Evolutionary conservation across 2,797 vertebrate species (phyloP).

Genomic region (Tangara arthus): DNA sequence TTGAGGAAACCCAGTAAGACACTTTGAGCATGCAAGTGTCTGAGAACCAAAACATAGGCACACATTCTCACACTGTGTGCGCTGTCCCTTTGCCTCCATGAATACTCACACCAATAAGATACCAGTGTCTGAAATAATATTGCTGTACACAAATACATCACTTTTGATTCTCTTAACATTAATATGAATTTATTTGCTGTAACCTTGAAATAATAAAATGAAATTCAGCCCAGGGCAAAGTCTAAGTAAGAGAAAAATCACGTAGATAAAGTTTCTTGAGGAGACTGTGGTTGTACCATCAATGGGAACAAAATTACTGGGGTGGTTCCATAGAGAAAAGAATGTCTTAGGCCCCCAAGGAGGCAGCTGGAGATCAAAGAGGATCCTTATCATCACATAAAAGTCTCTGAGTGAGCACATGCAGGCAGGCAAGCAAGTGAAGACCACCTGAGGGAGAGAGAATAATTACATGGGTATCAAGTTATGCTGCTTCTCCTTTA

Average conservation of each 20-base stretch:
- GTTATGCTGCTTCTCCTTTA: neutral
- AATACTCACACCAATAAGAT: neutral
- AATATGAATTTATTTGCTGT: neutral
- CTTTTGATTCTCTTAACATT: neutral
- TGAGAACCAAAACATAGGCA: neutral
- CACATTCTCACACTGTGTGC: fast-evolving
- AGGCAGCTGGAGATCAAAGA: constrained; percentile 29
- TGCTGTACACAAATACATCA: neutral
- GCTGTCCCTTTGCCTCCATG: neutral
- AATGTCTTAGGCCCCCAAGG: neutral
- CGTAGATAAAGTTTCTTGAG: neutral
- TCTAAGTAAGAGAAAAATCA: neutral
- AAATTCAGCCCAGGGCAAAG: neutral
- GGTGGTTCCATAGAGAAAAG: neutral
- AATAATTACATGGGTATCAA: constrained; percentile 23
- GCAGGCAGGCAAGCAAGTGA: neutral
- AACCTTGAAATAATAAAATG: neutral
- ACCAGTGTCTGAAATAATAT: neutral
- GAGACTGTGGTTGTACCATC: neutral
- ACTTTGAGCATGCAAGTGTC: neutral
- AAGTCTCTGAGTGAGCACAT: neutral
- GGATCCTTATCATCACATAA: constrained; percentile 1
- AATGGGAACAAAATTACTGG: neutral
- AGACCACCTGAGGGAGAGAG: constrained; percentile 29
- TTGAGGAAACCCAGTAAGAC: neutral